Base-by-base conservation (phyloP, 2,888 invertebrate genomes). In the Nudaria mundana region DNA sequence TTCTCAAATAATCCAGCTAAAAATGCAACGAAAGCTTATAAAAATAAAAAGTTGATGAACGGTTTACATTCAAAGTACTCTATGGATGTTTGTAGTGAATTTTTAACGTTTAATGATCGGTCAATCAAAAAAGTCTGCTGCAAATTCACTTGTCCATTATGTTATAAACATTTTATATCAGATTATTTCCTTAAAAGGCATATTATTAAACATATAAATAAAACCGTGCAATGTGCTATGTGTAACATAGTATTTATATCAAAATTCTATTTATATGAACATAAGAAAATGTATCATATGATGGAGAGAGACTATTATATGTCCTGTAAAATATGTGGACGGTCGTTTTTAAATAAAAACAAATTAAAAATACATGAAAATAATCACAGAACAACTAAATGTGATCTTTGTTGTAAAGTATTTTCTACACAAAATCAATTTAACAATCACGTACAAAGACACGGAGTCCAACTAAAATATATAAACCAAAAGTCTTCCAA, bases 181-280 rank as follows among this genome's bases (percentile, higher is more conserved):
- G 75, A 76, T 30, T 83, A 83, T 61, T 85, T 82, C 50, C 43
- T 86, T 1, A 78, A 72, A 38, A 71, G 66, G 30, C 87, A 88
- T 40, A 40, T 81, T 6, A 22, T 77, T 3, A 84, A 75, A 48
- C 87, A 88, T 48, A 29, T 67, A 0, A 54, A 63, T 8, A 66
- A 40, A 5, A 73, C 65, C 44, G 56, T 69, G 0, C 16, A 61
- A 2, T 88, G 87, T 37, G 52, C 48, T n/a, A 16, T 56, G 1
- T 88, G 87, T 36, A 33, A 45, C 0, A 36, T 34, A 1, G 33
- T 44, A 5, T 86, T 79, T 24, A 70, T 68, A 49, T 81, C 82
- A 0, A 81, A 79, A 48, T 88, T 86, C 40, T 45, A 67, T 38
- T 51, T 83, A 1, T 66, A 66, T n/a, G 86, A 88, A 45, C 87